A percentile compares a stretch with the other conserved stretches of the same genome.
Conservation (phyloP, 1,140 invertebrate genomes). For the Drosophila kurseongensis region DNA sequence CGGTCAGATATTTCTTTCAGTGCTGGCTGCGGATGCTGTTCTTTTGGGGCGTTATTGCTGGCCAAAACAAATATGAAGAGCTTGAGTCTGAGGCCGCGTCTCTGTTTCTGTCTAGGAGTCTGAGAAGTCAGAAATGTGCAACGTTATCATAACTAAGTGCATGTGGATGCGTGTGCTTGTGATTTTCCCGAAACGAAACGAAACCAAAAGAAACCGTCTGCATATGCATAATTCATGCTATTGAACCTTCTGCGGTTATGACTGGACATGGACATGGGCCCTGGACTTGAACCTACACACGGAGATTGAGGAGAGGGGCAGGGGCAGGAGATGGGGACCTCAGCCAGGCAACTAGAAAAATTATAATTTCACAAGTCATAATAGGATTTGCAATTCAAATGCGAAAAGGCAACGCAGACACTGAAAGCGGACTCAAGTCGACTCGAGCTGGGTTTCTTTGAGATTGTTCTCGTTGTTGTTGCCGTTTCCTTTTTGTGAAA, state of each 20-base stretch:
- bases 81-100: conserved; percentile 32
- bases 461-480: conserved; percentile 40
- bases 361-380: conserved; percentile 84
- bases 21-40: conserved; percentile 49
- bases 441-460: conserved; percentile 41
- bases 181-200: conserved; percentile 50
- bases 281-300: conserved; percentile 67
- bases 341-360: conserved; percentile 73
- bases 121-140: conserved; percentile 70
- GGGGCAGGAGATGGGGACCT: conserved; percentile 18
- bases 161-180: conserved; percentile 75
- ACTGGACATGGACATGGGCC: conserved; percentile 62
- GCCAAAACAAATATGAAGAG: conserved; percentile 73
- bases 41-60: conserved; percentile 55
- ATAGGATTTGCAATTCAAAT: conserved; percentile 84
- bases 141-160: conserved; percentile 83
- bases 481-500: conserved; percentile 61
- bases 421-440: conserved; percentile 46
- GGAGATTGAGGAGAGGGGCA: not conserved
- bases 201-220: conserved; percentile 72
- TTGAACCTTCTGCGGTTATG: conserved; percentile 75
- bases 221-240: conserved; percentile 84
- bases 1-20: conserved; percentile 13
- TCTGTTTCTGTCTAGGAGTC: conserved; percentile 21
- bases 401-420: conserved; percentile 64